Base-by-base conservation (phyloP, 2,888 invertebrate genomes). In the Isotomurus palustris region DNA sequence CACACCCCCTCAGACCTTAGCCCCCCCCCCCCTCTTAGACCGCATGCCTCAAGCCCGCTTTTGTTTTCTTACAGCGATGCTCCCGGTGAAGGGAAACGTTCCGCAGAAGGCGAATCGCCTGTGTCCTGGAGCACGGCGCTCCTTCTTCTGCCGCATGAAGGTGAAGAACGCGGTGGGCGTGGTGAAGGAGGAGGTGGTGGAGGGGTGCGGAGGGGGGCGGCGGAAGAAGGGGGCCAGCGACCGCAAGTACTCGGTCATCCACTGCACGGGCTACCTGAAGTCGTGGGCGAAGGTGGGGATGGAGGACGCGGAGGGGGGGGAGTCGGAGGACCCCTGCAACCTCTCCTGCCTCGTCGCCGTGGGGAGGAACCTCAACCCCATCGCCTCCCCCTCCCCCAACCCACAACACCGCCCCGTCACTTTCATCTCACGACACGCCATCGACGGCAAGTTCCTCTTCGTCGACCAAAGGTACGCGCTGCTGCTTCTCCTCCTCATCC, bases 141-240 rank as follows among this genome's bases (percentile, higher is more conserved):
- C 92, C 0, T 95, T 95, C 76, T 91, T 91, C 76, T 95, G 93
- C 74, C 84, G 93, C 60, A 93, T 94, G 87, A 93, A 92, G 75
- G 84, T 85, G 71, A 87, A 87, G 75, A 75, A 79, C 8, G 74
- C 79, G 17, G 66, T 63, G 28, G 81, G 81, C 72, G 80, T 87
- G 59, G 90, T 90, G 75, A 88, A 89, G 72, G 89, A 90, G 73
- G 85, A 85, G 54, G 77, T 38, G 59, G 22, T 22, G 24, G 2
- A 14, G 8, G 63, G 61, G 52, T 78, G 76, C n/a, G 82, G 79
- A 70, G 84, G 80, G 62, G 82, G 82, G 60, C 80, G 83, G 62
- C 70, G 53, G 64, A 82, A 65, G 36, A 62, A 60, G 41, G 32
- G 55, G 10, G 32, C 59, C 1, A 56, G 22, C 19, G 29, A 91